phyloP scores from a whole-genome alignment of 1,140 invertebrate genomes.

The Drosophila mauritiana region DNA sequence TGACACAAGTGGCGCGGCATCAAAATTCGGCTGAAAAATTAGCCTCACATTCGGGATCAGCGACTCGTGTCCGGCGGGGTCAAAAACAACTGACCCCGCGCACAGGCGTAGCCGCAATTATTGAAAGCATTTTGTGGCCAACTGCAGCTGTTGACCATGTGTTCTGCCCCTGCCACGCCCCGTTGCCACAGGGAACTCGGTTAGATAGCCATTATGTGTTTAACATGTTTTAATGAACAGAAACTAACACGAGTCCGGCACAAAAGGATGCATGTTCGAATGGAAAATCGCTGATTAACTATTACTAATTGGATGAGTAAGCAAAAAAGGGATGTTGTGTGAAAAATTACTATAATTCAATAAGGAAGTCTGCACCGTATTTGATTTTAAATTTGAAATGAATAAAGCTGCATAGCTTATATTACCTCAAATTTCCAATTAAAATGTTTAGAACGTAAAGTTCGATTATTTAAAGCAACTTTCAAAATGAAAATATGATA shows the following conservation, averaged over 20 bases:
- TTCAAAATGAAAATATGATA: too few relatives aligned
- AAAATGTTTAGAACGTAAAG: background rate
- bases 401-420: background rate
- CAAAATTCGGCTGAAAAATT: conserved; percentile 66
- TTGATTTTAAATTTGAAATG: background rate
- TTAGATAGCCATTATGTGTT: conserved; percentile 69
- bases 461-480: too few relatives aligned
- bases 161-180: conserved; percentile 9
- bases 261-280: conserved; percentile 4
- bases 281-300: conserved; percentile 19
- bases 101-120: conserved; percentile 55
- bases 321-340: background rate
- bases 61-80: conserved; percentile 53
- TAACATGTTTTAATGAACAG: conserved; percentile 76
- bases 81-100: conserved; percentile 35
- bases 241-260: conserved; percentile 32
- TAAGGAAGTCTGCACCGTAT: too few relatives aligned
- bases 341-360: background rate
- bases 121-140: conserved; percentile 72
- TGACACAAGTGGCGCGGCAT: conserved; percentile 47
- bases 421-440: background rate
- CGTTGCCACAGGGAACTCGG: conserved; percentile 32
- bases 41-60: conserved; percentile 45
- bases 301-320: conserved; percentile 21
- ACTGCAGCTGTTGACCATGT: conserved; percentile 24